These are phyloP conservation scores for Drosophila melanica DNA, from an alignment of 1,140 invertebrate species.

Conservation along the genomic window DNA sequence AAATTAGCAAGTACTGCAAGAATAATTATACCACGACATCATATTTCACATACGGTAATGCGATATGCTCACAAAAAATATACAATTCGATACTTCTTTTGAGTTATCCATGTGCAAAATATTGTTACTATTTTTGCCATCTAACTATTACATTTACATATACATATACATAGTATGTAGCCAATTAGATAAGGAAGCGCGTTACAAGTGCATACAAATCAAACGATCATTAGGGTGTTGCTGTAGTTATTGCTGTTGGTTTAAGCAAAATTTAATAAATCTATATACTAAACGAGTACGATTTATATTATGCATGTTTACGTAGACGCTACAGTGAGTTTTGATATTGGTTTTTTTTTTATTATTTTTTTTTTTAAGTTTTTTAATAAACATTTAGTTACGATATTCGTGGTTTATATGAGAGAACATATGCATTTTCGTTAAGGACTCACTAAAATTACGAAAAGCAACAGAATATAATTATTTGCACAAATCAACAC, in stretches of 20 bases:
- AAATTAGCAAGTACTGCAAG: conserved; percentile 72
- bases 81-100: conserved; percentile 6
- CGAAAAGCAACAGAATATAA: conserved; percentile 77
- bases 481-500: conserved; percentile 72
- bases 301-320: conserved; percentile 45
- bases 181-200: conserved; percentile 68
- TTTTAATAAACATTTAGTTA: conserved; percentile 66
- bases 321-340: conserved; percentile 40
- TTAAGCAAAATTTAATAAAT: conserved; percentile 29
- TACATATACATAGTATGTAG: conserved; percentile 41
- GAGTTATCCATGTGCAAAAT: conserved; percentile 25
- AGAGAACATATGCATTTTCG: conserved; percentile 62
- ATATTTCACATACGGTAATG: conserved; percentile 72
- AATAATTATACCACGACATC: conserved; percentile 72
- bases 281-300: conserved; percentile 59
- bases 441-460: conserved; percentile 67
- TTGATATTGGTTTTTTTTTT: conserved; percentile 35
- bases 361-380: conserved; percentile 26
- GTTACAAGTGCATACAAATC: conserved; percentile 70
- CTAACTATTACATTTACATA: conserved; percentile 45
- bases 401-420: conserved; percentile 43
- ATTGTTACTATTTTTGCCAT: conserved; percentile 23
- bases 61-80: conserved; percentile 35
- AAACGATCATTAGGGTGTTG: conserved; percentile 54
- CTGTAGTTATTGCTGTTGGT: conserved; percentile 41